Conservation (phyloP, 2,113 vertebrate species). For the Hyperopisus bebe region DNA sequence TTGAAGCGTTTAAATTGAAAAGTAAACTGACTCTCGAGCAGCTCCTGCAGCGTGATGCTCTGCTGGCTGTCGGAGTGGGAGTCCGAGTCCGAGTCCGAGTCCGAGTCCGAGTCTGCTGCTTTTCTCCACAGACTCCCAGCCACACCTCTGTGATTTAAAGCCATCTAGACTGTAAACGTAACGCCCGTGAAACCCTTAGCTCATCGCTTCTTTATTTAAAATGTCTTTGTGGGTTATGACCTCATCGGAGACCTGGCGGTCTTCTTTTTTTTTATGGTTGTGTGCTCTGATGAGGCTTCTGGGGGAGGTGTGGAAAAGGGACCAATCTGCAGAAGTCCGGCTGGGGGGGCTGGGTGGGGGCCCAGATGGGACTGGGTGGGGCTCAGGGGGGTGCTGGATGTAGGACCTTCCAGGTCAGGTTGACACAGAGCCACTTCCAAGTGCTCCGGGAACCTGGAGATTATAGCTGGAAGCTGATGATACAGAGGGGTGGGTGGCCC, state of each 20-base stretch:
- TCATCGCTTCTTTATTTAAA: not conserved
- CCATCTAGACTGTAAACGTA: not conserved
- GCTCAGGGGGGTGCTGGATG: not conserved
- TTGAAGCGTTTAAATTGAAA: not conserved
- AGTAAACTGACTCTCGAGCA: not conserved
- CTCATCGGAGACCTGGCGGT: not conserved
- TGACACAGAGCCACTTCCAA: slow-evolving; percentile 52
- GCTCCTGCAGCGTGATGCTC: not conserved
- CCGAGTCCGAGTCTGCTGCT: too few species aligned
- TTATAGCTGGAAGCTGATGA: slow-evolving; percentile 37
- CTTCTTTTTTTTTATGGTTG: not conserved
- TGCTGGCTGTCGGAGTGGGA: too few species aligned
- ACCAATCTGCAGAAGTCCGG: too few species aligned
- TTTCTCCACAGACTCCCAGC: not conserved
- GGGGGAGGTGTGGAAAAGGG: not conserved
- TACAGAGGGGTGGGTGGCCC: slow-evolving; percentile 29
- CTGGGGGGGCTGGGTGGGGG: not conserved
- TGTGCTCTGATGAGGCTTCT: not conserved
- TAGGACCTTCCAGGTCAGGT: slow-evolving; percentile 30
- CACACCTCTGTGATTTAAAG: not conserved
- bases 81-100: too few species aligned
- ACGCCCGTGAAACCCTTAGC: not conserved
- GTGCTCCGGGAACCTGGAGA: slow-evolving; percentile 52
- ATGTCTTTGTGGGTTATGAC: not conserved
- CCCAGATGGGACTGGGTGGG: not conserved